A percentile compares a stretch with the other conserved stretches of the same genome.
These are phyloP conservation scores for Anisognathus igniventris DNA, from an alignment of 2,797 vertebrate genomes.

Conservation along the genomic window DNA sequence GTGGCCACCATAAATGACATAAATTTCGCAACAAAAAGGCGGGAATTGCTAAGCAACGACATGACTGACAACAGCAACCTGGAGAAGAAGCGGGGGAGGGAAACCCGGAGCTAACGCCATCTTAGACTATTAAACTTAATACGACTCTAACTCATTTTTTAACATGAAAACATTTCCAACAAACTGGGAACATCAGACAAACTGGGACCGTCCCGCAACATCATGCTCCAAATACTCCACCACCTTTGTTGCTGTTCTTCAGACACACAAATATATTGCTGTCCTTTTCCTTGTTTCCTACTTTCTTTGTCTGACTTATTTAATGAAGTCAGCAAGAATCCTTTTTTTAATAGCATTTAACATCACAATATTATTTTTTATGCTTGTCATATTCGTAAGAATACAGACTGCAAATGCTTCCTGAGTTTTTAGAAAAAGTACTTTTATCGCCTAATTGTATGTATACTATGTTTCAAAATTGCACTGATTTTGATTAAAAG, in stretches of 20 bases:
- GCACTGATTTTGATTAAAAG: not conserved
- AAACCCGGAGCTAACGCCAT: no score
- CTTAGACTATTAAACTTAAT: no score
- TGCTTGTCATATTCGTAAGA: not conserved
- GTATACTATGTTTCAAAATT: not conserved
- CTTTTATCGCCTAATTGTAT: not conserved
- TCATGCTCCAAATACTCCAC: accelerated
- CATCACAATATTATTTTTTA: not conserved
- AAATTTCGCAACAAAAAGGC: no score
- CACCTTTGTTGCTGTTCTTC: not conserved
- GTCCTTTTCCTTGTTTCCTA: not conserved
- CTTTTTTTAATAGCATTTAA: not conserved
- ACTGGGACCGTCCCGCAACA: no score
- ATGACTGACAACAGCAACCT: no score
- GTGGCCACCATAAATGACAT: no score
- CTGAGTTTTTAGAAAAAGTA: not conserved
- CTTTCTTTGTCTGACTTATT: not conserved
- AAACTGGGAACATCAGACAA: no score
- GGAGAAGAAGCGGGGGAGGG: no score
- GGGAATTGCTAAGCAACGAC: no score
- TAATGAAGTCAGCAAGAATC: not conserved
- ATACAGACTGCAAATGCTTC: not conserved
- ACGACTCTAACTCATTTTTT: no score
- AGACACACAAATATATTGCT: not conserved
- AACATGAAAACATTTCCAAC: no score